Conservation (phyloP, 2,797 vertebrate genomes). For the Ctenopoma multispine region DNA sequence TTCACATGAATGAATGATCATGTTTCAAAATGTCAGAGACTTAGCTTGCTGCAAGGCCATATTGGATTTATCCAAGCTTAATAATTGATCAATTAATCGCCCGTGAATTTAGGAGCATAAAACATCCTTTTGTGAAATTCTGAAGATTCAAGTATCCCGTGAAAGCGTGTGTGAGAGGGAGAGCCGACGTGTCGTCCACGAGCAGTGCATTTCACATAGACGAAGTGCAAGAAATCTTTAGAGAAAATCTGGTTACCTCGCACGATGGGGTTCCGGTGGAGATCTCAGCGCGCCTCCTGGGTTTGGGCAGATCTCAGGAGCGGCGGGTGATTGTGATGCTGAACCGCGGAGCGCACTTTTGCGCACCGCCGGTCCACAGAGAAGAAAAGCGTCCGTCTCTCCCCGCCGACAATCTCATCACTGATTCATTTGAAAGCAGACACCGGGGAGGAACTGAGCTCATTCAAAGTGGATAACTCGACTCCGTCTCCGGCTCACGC, state of each 20-base stretch:
- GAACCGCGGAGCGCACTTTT: constrained; percentile 62
- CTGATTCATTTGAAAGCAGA: constrained; percentile 80
- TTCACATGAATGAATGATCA: constrained; percentile 25
- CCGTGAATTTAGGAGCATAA: constrained; percentile 29
- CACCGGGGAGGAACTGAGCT: constrained; percentile 57
- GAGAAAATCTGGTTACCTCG: constrained; percentile 74
- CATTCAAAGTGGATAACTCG: constrained; percentile 54
- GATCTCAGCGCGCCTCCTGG: constrained; percentile 59
- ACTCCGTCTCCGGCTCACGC: constrained; percentile 55
- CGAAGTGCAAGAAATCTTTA: constrained; percentile 30
- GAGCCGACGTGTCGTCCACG: not conserved
- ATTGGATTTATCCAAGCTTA: constrained; percentile 20
- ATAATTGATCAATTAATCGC: constrained; percentile 47
- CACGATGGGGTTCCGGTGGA: constrained; percentile 33
- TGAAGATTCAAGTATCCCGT: constrained; percentile 28
- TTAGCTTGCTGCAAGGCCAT: constrained; percentile 14
- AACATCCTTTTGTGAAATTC: constrained; percentile 26
- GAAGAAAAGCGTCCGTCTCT: constrained; percentile 60
- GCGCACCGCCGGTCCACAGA: constrained; percentile 65
- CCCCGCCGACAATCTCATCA: constrained; percentile 81
- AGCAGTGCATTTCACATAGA: constrained; percentile 5
- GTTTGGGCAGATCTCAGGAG: constrained; percentile 62
- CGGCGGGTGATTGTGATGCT: constrained; percentile 46
- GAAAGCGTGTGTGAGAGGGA: not conserved
- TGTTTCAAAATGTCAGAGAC: constrained; percentile 32